These are phyloP conservation scores for Elmis aenea DNA, from an alignment of 2,888 invertebrate genomes.

Conservation along the genomic window DNA sequence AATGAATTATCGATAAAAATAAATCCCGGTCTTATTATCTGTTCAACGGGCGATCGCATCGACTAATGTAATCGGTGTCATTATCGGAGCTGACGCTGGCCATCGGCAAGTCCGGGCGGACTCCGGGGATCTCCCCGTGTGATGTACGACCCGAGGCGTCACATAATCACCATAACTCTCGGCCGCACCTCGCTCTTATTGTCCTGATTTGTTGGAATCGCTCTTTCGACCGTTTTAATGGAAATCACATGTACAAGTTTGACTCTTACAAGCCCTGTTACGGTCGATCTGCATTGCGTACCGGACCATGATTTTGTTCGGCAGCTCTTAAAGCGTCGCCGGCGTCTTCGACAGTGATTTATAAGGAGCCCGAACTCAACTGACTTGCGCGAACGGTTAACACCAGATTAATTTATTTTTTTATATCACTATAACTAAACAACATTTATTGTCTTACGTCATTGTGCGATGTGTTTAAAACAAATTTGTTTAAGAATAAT, in stretches of 20 bases:
- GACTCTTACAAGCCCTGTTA: conserved; percentile 12
- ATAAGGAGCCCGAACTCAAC: too few species aligned
- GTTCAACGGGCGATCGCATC: background rate
- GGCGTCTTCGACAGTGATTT: too few species aligned
- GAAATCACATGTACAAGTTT: conserved; percentile 16
- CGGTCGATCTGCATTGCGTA: conserved; percentile 12
- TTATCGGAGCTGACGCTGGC: conserved; percentile 14
- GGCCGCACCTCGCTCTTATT: conserved; percentile 21
- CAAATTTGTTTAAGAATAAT: too few species aligned
- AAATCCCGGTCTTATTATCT: too few species aligned
- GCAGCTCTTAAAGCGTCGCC: too few species aligned
- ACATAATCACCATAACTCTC: conserved; percentile 31
- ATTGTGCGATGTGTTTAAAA: too few species aligned
- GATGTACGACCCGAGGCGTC: conserved; percentile 29
- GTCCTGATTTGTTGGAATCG: conserved; percentile 19
- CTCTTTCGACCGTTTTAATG: conserved; percentile 18
- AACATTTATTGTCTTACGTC: too few species aligned
- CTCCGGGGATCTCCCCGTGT: conserved; percentile 13
- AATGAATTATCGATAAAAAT: too few species aligned
- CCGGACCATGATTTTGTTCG: too few species aligned
- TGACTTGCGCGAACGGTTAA: too few species aligned
- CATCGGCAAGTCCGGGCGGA: conserved; percentile 11
- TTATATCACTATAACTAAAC: too few species aligned
- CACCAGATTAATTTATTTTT: too few species aligned
- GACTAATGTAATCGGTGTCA: background rate